Conservation (phyloP, 1,140 invertebrate genomes). For the Thrips palmi region DNA sequence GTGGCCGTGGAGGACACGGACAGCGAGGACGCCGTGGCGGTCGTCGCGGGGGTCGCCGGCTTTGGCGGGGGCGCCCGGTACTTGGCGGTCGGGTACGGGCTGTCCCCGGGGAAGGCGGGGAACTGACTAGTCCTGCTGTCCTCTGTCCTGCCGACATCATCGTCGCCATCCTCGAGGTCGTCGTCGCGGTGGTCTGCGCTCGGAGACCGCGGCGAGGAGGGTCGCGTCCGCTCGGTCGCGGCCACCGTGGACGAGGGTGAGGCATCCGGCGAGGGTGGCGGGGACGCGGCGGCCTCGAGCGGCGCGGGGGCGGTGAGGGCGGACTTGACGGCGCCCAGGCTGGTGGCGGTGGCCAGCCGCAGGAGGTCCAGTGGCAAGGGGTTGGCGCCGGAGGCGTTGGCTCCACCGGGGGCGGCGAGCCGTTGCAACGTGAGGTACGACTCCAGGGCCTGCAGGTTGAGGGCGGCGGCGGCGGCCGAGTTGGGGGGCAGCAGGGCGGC, state of each 20-base stretch:
- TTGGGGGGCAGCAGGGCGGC: conserved; percentile 13
- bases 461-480: conserved; percentile 10
- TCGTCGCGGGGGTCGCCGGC: conserved; percentile 10
- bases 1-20: conserved; percentile 24
- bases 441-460: conserved; percentile 2
- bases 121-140: too few relatives aligned
- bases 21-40: conserved; percentile 16
- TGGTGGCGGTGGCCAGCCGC: too few relatives aligned
- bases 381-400: not conserved
- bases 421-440: not conserved
- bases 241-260: conserved; percentile 11
- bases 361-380: too few relatives aligned
- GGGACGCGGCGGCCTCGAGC: conserved; percentile 7
- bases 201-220: too few relatives aligned
- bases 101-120: too few relatives aligned
- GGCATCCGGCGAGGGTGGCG: conserved; percentile 11
- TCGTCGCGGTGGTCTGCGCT: too few relatives aligned
- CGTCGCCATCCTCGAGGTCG: too few relatives aligned
- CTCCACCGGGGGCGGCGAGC: not conserved
- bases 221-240: conserved; percentile 10
- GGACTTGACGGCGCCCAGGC: conserved; percentile 4
- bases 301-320: not conserved
- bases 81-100: too few relatives aligned
- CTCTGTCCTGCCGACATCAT: too few relatives aligned
- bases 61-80: too few relatives aligned